Percentiles rank a stretch among this genome's conserved stretches.
Conservation (phyloP, 2,113 vertebrate genomes). For the Leptobrachium ailaonicum region DNA sequence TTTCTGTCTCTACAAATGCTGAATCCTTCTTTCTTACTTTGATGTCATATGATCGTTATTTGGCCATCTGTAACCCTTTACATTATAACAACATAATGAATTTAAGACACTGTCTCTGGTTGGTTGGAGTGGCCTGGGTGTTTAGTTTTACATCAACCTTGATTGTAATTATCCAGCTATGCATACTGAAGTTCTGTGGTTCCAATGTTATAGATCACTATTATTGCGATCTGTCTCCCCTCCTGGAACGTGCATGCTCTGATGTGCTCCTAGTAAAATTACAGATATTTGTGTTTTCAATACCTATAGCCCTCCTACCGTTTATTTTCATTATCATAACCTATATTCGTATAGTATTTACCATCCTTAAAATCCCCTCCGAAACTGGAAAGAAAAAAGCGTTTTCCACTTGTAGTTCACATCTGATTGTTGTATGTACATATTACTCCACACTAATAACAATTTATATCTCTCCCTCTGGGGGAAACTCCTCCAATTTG, state of each 20-base stretch:
- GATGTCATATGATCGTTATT: slow-evolving; percentile 51
- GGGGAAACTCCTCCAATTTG: not conserved
- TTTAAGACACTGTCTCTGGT: slow-evolving; percentile 28
- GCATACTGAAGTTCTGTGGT: slow-evolving; percentile 54
- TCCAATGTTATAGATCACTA: slow-evolving; percentile 55
- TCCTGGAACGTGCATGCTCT: slow-evolving; percentile 39
- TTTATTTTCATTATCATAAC: slow-evolving; percentile 37
- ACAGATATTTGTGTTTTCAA: slow-evolving; percentile 17
- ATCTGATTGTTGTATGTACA: slow-evolving; percentile 23
- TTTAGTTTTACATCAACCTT: slow-evolving; percentile 50
- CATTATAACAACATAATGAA: slow-evolving; percentile 42
- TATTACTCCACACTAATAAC: slow-evolving; percentile 29
- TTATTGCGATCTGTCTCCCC: slow-evolving; percentile 55
- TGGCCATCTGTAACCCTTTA: slow-evolving; percentile 50
- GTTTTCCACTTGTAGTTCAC: slow-evolving; percentile 33
- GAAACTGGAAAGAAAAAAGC: slow-evolving; percentile 22
- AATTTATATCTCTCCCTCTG: slow-evolving; percentile 14
- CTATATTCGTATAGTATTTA: slow-evolving; percentile 7
- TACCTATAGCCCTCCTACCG: slow-evolving; percentile 18
- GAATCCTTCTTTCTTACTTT: slow-evolving; percentile 52
- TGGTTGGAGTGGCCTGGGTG: slow-evolving; percentile 45
- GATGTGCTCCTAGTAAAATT: slow-evolving; percentile 11
- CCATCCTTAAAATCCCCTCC: slow-evolving; percentile 23
- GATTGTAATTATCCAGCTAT: slow-evolving; percentile 48
- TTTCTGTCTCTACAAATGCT: slow-evolving; percentile 51